A percentile compares a stretch with the other conserved stretches of the same genome.
These are phyloP conservation scores for Balaeniceps rex DNA, from an alignment of 2,113 vertebrate genomes.

Conservation along the genomic window DNA sequence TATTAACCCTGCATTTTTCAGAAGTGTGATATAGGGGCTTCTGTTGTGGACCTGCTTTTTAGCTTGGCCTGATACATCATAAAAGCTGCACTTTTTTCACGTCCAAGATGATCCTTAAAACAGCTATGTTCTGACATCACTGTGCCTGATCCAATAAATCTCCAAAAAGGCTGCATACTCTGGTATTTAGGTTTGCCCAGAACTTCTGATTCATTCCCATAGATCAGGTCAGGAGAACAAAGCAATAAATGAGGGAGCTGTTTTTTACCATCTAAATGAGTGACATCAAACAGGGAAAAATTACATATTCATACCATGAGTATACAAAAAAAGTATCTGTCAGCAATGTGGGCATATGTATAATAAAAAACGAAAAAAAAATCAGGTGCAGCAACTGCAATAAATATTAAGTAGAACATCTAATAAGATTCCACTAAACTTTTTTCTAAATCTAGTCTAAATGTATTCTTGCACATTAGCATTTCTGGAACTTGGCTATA, in stretches of 20 bases:
- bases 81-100: background rate
- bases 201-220: background rate
- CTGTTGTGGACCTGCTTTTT: background rate
- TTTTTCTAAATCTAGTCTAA: background rate
- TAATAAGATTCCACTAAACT: background rate
- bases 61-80: accelerated
- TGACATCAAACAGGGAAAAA: background rate
- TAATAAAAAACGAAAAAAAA: background rate
- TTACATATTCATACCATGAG: background rate
- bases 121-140: accelerated
- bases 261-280: background rate
- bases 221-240: background rate
- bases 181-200: background rate
- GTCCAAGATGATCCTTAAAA: background rate
- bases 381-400: background rate
- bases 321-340: background rate
- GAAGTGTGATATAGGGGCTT: background rate
- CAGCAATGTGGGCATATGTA: background rate
- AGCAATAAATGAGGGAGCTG: background rate
- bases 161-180: background rate
- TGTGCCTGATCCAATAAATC: background rate
- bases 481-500: background rate
- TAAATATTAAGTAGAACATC: background rate
- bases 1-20: background rate
- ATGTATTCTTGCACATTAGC: background rate